A percentile compares a stretch with the other conserved stretches of the same genome.
Conservation (phyloP, 2,113 vertebrate genomes). For the Cinclus cinclus region DNA sequence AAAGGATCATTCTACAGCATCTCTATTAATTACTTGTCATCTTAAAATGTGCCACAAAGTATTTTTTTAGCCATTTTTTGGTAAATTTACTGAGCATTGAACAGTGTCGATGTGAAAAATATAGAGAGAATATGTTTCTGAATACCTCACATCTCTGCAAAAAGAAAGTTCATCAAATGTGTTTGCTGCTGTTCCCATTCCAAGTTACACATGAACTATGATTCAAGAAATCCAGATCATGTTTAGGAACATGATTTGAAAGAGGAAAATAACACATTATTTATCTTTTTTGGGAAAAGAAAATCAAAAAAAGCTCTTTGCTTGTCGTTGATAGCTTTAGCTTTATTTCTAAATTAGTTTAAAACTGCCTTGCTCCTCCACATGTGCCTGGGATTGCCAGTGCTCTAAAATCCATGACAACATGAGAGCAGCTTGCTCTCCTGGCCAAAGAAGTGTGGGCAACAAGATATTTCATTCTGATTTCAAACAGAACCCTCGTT, state of each 20-base stretch:
- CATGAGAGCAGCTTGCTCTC: not conserved
- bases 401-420: not conserved
- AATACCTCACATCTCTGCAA: not conserved
- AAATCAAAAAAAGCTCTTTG: not conserved
- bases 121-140: not conserved
- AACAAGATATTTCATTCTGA: not conserved
- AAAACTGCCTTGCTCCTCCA: not conserved
- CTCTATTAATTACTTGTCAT: not conserved
- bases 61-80: not conserved
- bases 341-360: not conserved
- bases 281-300: not conserved
- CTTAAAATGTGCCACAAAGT: not conserved
- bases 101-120: not conserved
- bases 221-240: not conserved
- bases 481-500: not conserved
- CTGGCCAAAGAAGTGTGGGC: not conserved
- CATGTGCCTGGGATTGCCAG: rapidly evolving
- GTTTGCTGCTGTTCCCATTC: not conserved
- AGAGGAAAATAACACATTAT: not conserved
- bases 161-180: not conserved
- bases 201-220: not conserved
- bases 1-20: not conserved
- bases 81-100: not conserved
- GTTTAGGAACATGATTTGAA: not conserved
- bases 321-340: not conserved